A percentile compares a stretch with the other conserved stretches of the same genome.
These are phyloP conservation scores for Cervus canadensis DNA, from an alignment of 2,113 vertebrate genomes.

Conservation along the genomic window DNA sequence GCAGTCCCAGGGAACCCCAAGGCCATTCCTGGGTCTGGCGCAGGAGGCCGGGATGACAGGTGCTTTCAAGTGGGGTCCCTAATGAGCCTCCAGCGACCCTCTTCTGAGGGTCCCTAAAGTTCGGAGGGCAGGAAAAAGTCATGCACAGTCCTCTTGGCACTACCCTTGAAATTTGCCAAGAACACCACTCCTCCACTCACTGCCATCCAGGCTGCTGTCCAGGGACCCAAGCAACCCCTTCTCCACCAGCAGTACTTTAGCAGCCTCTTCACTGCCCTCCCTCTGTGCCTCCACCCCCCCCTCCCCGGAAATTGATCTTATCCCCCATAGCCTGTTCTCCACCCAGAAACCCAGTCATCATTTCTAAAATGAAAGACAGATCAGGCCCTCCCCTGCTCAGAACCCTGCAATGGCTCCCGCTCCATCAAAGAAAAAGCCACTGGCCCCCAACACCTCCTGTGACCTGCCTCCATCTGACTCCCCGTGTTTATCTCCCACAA, in stretches of 20 bases:
- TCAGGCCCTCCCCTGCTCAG: not conserved
- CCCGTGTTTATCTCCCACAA: not conserved
- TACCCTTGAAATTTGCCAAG: not conserved
- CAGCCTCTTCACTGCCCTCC: not conserved
- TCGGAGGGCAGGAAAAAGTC: not conserved
- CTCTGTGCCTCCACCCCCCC: accelerated
- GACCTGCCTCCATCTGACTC: not conserved
- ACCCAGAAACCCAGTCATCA: not conserved
- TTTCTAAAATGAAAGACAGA: not conserved
- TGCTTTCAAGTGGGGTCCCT: not conserved
- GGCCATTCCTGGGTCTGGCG: not conserved
- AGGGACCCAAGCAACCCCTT: not conserved
- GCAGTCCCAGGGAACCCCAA: not conserved
- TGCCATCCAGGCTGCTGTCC: not conserved
- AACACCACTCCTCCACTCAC: not conserved
- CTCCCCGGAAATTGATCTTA: not conserved
- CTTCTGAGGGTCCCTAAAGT: not conserved
- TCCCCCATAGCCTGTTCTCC: not conserved
- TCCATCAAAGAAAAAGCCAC: not conserved
- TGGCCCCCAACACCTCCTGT: not conserved
- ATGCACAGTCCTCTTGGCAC: not conserved
- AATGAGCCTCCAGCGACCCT: not conserved
- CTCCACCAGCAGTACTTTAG: not conserved
- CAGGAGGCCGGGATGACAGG: not conserved
- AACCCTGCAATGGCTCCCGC: not conserved